Evolutionary conservation across 2,888 invertebrate genomes (phyloP).

Genomic region (Diadegma fenestrale): DNA sequence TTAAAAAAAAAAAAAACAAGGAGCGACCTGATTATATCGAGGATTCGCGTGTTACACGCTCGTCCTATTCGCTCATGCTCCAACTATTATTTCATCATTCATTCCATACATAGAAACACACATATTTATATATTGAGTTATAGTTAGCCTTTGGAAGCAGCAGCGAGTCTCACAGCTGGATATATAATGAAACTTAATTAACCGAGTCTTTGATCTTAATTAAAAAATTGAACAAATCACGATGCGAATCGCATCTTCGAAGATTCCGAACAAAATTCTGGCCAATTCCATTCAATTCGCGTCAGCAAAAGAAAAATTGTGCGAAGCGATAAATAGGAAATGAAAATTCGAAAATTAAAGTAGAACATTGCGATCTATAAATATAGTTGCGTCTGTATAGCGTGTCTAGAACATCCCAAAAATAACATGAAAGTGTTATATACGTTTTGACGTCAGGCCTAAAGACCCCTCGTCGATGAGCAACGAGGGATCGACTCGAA

Average conservation of each 20-base stretch:
- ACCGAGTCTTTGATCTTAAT: background rate
- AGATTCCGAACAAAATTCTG: background rate
- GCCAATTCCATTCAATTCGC: background rate
- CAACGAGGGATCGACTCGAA: slow-evolving; percentile 47
- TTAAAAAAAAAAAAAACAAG: slow-evolving; percentile 56
- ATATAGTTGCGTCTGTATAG: background rate
- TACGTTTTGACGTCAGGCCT: slow-evolving; percentile 23
- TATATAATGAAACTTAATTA: background rate
- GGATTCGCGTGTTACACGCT: slow-evolving; percentile 77
- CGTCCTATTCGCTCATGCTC: slow-evolving; percentile 70
- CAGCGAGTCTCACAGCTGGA: background rate
- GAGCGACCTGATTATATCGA: slow-evolving; percentile 69
- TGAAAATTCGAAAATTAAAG: background rate
- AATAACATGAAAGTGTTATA: slow-evolving; percentile 3
- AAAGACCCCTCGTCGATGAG: slow-evolving; percentile 56
- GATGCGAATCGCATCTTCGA: background rate
- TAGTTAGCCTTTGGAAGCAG: background rate
- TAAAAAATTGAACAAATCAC: background rate
- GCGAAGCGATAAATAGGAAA: background rate
- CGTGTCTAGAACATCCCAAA: background rate
- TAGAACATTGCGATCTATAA: background rate
- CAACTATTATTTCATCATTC: slow-evolving; percentile 37
- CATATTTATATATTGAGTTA: background rate
- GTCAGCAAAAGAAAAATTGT: background rate
- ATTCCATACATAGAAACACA: background rate